phyloP scores from a whole-genome alignment of 1,140 invertebrate species.

The Bacillus rossius region DNA sequence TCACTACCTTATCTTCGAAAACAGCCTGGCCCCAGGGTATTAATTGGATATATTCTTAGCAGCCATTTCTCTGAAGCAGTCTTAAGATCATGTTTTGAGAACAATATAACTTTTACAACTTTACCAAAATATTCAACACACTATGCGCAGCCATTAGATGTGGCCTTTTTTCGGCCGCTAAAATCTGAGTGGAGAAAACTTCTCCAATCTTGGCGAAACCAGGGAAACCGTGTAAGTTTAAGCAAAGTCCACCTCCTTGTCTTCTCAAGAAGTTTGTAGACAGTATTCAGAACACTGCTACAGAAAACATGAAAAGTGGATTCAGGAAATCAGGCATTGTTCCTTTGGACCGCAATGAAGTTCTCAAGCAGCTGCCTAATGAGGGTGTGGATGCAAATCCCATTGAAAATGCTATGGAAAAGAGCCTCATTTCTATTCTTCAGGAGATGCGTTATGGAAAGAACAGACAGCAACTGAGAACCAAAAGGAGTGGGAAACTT shows the following conservation, averaged over 20 bases:
- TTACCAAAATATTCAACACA: constrained; percentile 24
- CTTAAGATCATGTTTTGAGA: constrained; percentile 8
- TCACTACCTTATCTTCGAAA: constrained; percentile 12
- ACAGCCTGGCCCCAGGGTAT: constrained; percentile 13
- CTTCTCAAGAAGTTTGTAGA: neutral
- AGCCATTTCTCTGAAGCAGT: constrained; percentile 16
- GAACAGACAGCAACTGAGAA: constrained; percentile 1
- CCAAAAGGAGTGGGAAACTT: constrained; percentile 10
- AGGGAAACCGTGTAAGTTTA: neutral
- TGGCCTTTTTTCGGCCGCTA: constrained; percentile 23
- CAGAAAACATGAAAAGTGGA: constrained; percentile 1
- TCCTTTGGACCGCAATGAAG: constrained; percentile 2
- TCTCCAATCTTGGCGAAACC: constrained; percentile 7
- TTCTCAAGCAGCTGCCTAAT: constrained; percentile 6
- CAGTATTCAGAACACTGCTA: neutral
- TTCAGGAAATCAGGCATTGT: neutral
- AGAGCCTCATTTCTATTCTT: constrained; percentile 14
- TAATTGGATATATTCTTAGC: constrained; percentile 22
- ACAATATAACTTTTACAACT: constrained; percentile 19
- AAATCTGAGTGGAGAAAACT: constrained; percentile 20
- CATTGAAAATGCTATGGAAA: constrained; percentile 8
- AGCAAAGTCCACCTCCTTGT: neutral
- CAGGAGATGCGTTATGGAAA: constrained; percentile 11
- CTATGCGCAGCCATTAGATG: constrained; percentile 23
- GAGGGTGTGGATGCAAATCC: constrained; percentile 5